Base-by-base conservation (phyloP, 1,140 invertebrate species). In the Thaumetopoea pityocampa region DNA sequence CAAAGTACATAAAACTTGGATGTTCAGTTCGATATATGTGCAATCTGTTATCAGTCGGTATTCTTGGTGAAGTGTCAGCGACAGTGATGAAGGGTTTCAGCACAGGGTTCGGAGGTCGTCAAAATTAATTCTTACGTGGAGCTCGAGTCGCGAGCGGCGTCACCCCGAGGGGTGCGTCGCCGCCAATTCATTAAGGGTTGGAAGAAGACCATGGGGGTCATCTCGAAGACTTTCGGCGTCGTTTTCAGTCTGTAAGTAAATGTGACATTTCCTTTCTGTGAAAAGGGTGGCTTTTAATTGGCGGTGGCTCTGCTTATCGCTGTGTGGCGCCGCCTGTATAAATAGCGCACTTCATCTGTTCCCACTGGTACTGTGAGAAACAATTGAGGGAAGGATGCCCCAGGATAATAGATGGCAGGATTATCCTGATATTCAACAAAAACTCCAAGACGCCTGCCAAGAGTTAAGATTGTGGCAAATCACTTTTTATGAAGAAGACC, bases 211-310 rank as follows among this genome's bases (percentile, higher is more conserved):
- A 90, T 91, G 89, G 90, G 90, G 50, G 89, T 91, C 66, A 88
- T 92, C 53, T 90, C 90, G 33, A 92, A 91, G 71, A 90, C 90
- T 35, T 87, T 91, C 48, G 90, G 90, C 69, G 89, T 91, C 58
- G 87, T 92, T 66, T 92, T 90, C 86, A 90, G 89, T 83, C 89
- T 92, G 90, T 92, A 83, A 91, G 90, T 91, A 37, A 30, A 11
- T 28, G n/a, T n/a, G n/a, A n/a, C n/a, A n/a, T n/a, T n/a, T n/a
- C n/a, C n/a, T n/a, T n/a, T n/a, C n/a, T n/a, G n/a, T n/a, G n/a
- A n/a, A n/a, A n/a, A n/a, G n/a, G n/a, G n/a, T n/a, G n/a, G n/a
- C n/a, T n/a, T n/a, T n/a, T n/a, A n/a, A n/a, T n/a, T n/a, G n/a
- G n/a, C n/a, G n/a, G n/a, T n/a, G n/a, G n/a, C n/a, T n/a, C n/a